Evolutionary conservation across 2,888 invertebrate species (phyloP).

Genomic region (Drosophila rubida): DNA sequence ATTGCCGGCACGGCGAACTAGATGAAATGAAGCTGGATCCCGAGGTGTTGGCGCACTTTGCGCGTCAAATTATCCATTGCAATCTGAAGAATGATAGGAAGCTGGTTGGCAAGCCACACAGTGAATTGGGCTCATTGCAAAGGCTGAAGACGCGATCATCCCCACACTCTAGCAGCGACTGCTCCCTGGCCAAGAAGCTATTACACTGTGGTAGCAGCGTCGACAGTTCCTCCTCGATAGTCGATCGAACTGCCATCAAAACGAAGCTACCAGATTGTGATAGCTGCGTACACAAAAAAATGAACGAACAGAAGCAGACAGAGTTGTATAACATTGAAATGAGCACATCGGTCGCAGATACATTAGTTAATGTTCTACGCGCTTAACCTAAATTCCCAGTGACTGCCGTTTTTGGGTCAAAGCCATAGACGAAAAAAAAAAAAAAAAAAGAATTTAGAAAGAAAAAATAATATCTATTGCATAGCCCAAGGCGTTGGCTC

Average conservation of each 20-base stretch:
- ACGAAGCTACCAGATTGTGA: constrained; percentile 17
- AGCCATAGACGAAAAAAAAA: constrained; percentile 29
- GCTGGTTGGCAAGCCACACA: rapidly evolving
- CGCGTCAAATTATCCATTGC: constrained; percentile 47
- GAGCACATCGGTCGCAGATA: background rate
- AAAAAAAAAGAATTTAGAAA: too few species aligned
- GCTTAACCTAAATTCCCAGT: constrained; percentile 46
- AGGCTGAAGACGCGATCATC: background rate
- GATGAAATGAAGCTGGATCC: background rate
- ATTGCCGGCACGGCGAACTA: constrained; percentile 62
- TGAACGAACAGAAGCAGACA: background rate
- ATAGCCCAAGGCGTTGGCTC: constrained; percentile 32
- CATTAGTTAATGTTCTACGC: constrained; percentile 20
- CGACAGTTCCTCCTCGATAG: constrained; percentile 11
- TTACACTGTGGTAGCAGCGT: constrained; percentile 25
- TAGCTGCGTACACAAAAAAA: constrained; percentile 7
- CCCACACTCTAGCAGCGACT: background rate
- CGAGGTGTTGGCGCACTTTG: constrained; percentile 7
- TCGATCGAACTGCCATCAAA: background rate
- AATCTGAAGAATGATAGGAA: constrained; percentile 31
- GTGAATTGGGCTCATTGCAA: too few species aligned
- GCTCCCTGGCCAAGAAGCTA: constrained; percentile 8
- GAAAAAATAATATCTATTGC: constrained; percentile 31
- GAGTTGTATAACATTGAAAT: background rate
- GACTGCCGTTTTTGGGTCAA: constrained; percentile 38